Conservation (phyloP, 2,888 invertebrate species). For the Apocheima hispidaria region DNA sequence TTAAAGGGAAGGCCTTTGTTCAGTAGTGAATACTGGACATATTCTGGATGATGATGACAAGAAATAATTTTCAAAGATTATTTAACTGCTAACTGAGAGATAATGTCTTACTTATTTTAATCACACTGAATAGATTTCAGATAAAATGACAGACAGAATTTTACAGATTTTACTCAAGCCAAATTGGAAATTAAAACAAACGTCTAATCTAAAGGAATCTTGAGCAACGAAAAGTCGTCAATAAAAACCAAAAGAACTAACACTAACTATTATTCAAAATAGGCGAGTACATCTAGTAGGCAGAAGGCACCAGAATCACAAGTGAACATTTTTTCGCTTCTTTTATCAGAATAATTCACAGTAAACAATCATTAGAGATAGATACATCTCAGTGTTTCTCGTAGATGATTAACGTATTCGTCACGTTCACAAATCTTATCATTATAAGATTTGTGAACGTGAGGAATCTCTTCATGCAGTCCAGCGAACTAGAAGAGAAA, state of each 20-base stretch:
- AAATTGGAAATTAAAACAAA: constrained; percentile 55
- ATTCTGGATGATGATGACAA: too few species aligned
- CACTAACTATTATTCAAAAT: constrained; percentile 74
- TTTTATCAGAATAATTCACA: constrained; percentile 47
- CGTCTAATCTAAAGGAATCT: constrained; percentile 50
- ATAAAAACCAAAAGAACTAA: constrained; percentile 57
- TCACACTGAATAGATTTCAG: constrained; percentile 6
- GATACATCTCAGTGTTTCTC: constrained; percentile 23
- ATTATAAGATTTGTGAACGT: too few species aligned
- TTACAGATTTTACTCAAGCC: constrained; percentile 36
- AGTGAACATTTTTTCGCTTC: too few species aligned
- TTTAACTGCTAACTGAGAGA: not conserved
- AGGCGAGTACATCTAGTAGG: constrained; percentile 55
- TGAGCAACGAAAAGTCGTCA: constrained; percentile 57
- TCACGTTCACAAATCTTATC: constrained; percentile 16
- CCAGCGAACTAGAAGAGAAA: constrained; percentile 43
- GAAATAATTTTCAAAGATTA: not conserved
- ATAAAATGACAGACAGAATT: too few species aligned
- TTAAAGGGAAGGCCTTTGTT: too few species aligned
- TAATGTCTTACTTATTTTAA: not conserved
- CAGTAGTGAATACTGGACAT: too few species aligned
- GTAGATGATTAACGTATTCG: constrained; percentile 10
- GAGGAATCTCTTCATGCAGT: constrained; percentile 32
- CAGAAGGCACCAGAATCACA: too few species aligned
- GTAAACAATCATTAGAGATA: constrained; percentile 9